These are phyloP conservation scores for Pseudomugil tenellus DNA, from an alignment of 2,797 vertebrate species.

Conservation along the genomic window DNA sequence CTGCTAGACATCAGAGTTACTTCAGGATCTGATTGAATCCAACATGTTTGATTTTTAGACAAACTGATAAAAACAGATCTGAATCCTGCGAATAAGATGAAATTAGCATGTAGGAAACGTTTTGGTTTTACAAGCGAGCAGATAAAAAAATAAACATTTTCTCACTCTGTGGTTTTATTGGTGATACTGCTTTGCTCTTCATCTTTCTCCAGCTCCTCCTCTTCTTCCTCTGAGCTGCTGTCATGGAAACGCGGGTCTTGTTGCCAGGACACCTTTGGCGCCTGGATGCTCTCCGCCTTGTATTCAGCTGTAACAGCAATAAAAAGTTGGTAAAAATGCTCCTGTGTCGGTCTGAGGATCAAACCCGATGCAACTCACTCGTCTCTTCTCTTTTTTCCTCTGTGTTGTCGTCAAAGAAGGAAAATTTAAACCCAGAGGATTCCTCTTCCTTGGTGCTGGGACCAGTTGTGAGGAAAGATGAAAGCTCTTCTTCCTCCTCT, in stretches of 20 bases:
- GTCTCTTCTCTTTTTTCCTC: conserved; percentile 60
- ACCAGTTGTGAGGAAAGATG: conserved; percentile 35
- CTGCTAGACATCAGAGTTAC: too few relatives aligned
- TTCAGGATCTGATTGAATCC: too few relatives aligned
- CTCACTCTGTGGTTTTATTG: conserved; percentile 52
- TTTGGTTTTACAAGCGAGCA: neutral
- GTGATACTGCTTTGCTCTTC: conserved; percentile 54
- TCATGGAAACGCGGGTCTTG: conserved; percentile 88
- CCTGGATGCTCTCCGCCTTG: conserved; percentile 77
- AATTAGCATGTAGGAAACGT: too few relatives aligned
- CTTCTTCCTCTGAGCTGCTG: conserved; percentile 91
- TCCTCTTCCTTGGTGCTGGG: conserved; percentile 32
- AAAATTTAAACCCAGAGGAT: conserved; percentile 85
- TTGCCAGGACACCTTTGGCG: conserved; percentile 84
- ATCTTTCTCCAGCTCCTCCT: conserved; percentile 69
- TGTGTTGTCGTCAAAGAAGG: conserved; percentile 85
- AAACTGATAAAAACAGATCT: too few relatives aligned
- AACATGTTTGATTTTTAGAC: too few relatives aligned
- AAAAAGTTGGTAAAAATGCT: neutral
- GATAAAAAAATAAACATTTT: neutral
- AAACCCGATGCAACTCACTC: conserved; percentile 70
- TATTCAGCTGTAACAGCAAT: conserved; percentile 80
- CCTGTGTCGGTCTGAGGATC: too few relatives aligned
- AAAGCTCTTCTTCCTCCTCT: conserved; percentile 43
- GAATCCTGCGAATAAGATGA: too few relatives aligned